Percentiles rank a stretch among this genome's conserved stretches.
Evolutionary conservation across 2,888 invertebrate species (phyloP).

Genomic region (Catocala sponsa): DNA sequence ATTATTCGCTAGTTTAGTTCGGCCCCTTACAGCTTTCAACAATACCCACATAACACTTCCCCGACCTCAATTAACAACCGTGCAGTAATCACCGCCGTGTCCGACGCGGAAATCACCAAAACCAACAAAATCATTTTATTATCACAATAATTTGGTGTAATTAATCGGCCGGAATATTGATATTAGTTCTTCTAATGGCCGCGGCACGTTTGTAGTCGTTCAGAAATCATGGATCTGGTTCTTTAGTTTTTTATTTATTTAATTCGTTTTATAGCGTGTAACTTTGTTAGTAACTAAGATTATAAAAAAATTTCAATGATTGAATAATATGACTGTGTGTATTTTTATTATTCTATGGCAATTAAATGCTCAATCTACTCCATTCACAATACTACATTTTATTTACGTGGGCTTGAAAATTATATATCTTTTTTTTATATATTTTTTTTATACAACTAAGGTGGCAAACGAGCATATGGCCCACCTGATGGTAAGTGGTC

Average conservation of each 20-base stretch:
- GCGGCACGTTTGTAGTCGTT: slow-evolving; percentile 39
- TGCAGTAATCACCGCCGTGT: slow-evolving; percentile 37
- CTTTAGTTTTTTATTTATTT: slow-evolving; percentile 17
- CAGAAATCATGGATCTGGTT: slow-evolving; percentile 19
- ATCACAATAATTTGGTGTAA: slow-evolving; percentile 44
- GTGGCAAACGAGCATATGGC: too few relatives aligned
- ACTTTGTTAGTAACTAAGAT: too few relatives aligned
- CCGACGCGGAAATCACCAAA: slow-evolving; percentile 40
- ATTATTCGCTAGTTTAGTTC: neutral
- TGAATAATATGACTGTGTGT: too few relatives aligned
- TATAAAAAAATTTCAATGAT: too few relatives aligned
- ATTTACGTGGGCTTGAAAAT: too few relatives aligned
- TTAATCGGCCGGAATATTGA: slow-evolving; percentile 23
- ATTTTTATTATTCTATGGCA: too few relatives aligned
- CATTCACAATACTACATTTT: too few relatives aligned
- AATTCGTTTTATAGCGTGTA: neutral
- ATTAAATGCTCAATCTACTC: too few relatives aligned
- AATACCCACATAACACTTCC: slow-evolving; percentile 34
- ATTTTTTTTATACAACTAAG: too few relatives aligned
- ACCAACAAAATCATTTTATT: slow-evolving; percentile 49
- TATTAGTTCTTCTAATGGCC: slow-evolving; percentile 28
- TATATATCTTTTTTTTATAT: too few relatives aligned
- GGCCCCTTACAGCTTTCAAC: neutral
- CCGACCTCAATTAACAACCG: slow-evolving; percentile 15
- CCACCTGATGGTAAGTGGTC: too few relatives aligned